A percentile compares a stretch with the other conserved stretches of the same genome.
phyloP scores from a whole-genome alignment of 2,113 vertebrate species.

The Lota lota region DNA sequence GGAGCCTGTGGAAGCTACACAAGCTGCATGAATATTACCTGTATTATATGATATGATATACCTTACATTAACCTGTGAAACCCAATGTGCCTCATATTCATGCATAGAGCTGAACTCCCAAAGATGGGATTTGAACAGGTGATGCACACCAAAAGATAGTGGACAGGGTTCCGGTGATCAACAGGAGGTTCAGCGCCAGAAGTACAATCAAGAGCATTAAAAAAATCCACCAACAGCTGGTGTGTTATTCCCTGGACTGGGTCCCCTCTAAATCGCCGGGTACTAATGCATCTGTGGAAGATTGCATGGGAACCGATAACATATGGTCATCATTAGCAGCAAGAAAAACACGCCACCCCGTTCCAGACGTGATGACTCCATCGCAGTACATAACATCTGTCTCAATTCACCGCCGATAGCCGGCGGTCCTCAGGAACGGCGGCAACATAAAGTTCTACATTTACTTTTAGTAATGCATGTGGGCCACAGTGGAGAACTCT shows the following conservation, averaged over 20 bases:
- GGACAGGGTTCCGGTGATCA: constrained; percentile 2
- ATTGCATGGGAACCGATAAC: constrained; percentile 32
- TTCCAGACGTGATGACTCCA: constrained; percentile 5
- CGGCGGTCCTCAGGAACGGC: neutral
- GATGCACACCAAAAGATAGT: neutral
- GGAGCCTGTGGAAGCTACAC: too few species aligned
- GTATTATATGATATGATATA: too few species aligned
- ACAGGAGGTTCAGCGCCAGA: constrained; percentile 14
- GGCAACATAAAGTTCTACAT: neutral
- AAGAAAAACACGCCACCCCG: constrained; percentile 20
- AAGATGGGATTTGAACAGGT: too few species aligned
- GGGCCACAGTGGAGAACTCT: too few species aligned
- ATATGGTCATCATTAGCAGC: constrained; percentile 59
- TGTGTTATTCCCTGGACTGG: constrained; percentile 34
- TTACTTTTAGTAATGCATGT: too few species aligned
- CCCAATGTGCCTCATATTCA: too few species aligned
- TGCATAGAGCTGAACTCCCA: too few species aligned
- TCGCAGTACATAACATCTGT: constrained; percentile 25
- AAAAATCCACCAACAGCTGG: constrained; percentile 42
- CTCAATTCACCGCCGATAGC: constrained; percentile 20
- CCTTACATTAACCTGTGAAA: too few species aligned
- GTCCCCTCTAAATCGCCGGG: constrained; percentile 31
- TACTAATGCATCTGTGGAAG: constrained; percentile 38
- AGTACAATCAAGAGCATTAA: constrained; percentile 15
- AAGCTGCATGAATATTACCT: too few species aligned